Conservation (phyloP, 92 coral and sea anemone genomes). For the Phymanthus crucifer region DNA sequence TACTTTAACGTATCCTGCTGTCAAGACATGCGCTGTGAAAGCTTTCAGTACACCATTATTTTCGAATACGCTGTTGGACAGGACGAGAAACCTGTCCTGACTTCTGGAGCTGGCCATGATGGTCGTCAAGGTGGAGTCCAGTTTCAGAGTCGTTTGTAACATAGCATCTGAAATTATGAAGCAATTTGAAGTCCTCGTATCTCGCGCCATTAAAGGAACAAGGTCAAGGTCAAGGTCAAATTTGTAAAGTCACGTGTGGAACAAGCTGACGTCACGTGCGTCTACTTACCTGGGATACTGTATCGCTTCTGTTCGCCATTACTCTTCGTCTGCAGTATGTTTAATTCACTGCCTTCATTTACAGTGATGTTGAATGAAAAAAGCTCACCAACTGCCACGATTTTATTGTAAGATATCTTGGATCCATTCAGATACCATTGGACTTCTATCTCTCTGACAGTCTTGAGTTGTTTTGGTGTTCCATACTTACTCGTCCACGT, state of each 20-base stretch:
- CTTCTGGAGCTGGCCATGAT: constrained; percentile 11
- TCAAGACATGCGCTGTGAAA: constrained; percentile 36
- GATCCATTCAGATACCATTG: constrained; percentile 18
- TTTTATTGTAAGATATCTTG: constrained; percentile 16
- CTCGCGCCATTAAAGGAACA: background rate
- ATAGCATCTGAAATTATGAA: constrained; percentile 5
- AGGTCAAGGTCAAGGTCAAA: no score
- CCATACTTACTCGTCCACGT: constrained; percentile 61
- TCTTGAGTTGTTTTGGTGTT: constrained; percentile 29
- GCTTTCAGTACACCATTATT: constrained; percentile 45
- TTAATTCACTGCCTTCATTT: constrained; percentile 35
- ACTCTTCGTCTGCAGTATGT: background rate
- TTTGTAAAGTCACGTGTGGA: background rate
- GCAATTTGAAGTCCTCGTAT: background rate
- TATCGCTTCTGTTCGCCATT: background rate
- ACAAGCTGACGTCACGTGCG: background rate
- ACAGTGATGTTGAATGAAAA: constrained; percentile 29
- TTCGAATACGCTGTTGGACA: constrained; percentile 48
- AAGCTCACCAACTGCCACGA: constrained; percentile 42
- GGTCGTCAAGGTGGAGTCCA: background rate
- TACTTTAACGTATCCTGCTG: constrained; percentile 43
- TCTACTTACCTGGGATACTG: background rate
- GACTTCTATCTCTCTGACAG: constrained; percentile 15
- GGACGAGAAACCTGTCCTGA: constrained; percentile 39
- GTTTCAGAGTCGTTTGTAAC: background rate